Conservation (phyloP, 2,797 vertebrate species). For the Gymnothorax javanicus region DNA sequence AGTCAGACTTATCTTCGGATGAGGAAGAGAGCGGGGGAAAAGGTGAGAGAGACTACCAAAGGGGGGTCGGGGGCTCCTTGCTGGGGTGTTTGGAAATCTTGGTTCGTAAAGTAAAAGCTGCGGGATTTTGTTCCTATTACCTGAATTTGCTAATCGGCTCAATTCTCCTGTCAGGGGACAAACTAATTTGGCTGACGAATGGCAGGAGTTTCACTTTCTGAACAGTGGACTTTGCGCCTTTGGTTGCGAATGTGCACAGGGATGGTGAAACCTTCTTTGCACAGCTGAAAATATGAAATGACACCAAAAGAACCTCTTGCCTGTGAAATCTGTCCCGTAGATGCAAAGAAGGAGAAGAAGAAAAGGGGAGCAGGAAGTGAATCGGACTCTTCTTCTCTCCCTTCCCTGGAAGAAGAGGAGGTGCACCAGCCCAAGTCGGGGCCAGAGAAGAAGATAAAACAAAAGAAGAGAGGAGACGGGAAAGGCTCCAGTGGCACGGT, state of each 20-base stretch:
- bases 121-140: too few species aligned
- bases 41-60: not conserved
- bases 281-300: too few species aligned
- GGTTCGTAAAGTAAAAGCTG: too few species aligned
- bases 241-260: too few species aligned
- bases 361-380: conserved; percentile 43
- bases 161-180: too few species aligned
- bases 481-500: conserved; percentile 51
- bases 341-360: conserved; percentile 43
- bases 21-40: conserved; percentile 30
- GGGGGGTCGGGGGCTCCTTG: too few species aligned
- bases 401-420: conserved; percentile 63
- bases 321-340: not conserved
- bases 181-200: too few species aligned
- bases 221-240: too few species aligned
- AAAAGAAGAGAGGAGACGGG: conserved; percentile 30
- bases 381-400: conserved; percentile 69
- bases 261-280: too few species aligned
- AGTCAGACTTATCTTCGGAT: conserved; percentile 19
- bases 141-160: too few species aligned
- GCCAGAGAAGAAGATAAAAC: conserved; percentile 48
- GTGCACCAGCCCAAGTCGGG: conserved; percentile 22
- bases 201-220: too few species aligned
- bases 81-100: too few species aligned
- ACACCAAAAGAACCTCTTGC: not conserved